Evolutionary conservation across 2,888 invertebrate species (phyloP).

Genomic region (Dynastes maya): DNA sequence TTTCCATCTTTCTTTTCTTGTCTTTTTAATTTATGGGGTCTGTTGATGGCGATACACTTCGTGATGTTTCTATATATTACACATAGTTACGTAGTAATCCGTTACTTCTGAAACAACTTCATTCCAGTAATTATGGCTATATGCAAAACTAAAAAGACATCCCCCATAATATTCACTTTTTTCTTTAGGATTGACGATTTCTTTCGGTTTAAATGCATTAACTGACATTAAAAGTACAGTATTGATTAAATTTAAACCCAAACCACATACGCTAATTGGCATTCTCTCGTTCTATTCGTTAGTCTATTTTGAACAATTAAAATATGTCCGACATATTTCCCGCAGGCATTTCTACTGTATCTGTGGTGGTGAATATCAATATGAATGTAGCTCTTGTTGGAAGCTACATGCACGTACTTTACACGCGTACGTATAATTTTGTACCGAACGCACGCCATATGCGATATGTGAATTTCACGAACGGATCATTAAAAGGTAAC

Average conservation of each 20-base stretch:
- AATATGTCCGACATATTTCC: conserved; percentile 7
- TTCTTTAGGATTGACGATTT: too few relatives aligned
- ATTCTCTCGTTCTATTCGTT: not conserved
- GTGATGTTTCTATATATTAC: too few relatives aligned
- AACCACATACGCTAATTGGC: not conserved
- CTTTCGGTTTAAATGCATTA: too few relatives aligned
- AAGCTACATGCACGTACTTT: not conserved
- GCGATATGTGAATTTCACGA: conserved; percentile 41
- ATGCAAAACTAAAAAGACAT: too few relatives aligned
- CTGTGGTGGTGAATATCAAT: not conserved
- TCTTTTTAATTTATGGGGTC: too few relatives aligned
- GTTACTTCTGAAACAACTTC: too few relatives aligned
- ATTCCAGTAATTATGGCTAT: too few relatives aligned
- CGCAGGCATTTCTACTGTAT: not conserved
- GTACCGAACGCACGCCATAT: conserved; percentile 32
- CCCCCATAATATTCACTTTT: too few relatives aligned
- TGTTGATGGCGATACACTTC: too few relatives aligned
- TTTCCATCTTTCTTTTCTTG: too few relatives aligned
- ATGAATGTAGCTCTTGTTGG: not conserved
- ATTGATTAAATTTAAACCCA: not conserved
- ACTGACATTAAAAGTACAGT: too few relatives aligned
- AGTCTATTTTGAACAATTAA: conserved; percentile 3
- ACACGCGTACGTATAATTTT: conserved; percentile 21
- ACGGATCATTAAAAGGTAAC: conserved; percentile 44
- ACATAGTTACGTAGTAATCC: too few relatives aligned